phyloP scores from a whole-genome alignment of 2,113 vertebrate species.

The Rhadina sibilatrix region DNA sequence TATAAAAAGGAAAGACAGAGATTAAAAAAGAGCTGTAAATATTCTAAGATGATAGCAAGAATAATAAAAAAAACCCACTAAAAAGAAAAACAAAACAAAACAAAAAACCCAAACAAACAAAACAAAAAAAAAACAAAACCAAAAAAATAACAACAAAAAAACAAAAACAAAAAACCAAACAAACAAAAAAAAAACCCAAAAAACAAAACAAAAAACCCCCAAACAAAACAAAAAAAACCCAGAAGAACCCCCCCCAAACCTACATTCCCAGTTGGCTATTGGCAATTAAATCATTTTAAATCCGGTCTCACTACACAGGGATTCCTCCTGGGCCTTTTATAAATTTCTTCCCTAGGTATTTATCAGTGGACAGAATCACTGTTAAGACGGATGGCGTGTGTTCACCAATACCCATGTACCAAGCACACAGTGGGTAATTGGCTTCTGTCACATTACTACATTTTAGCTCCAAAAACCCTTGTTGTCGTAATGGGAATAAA shows the following conservation, averaged over 20 bases:
- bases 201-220: too few species aligned
- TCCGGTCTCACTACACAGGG: neutral
- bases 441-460: slow-evolving; percentile 40
- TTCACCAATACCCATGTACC: neutral
- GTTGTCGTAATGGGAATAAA: slow-evolving; percentile 36
- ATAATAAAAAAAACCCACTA: neutral
- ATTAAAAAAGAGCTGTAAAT: neutral
- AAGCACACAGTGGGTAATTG: slow-evolving; percentile 25
- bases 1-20: neutral
- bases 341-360: neutral
- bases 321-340: neutral
- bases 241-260: rapidly evolving
- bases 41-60: neutral
- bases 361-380: neutral
- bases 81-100: too few species aligned
- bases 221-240: too few species aligned
- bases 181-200: too few species aligned
- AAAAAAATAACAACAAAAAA: too few species aligned
- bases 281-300: neutral
- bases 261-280: neutral
- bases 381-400: neutral
- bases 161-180: too few species aligned
- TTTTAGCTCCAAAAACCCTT: slow-evolving; percentile 38
- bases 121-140: too few species aligned
- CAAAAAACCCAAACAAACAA: too few species aligned